A percentile compares a stretch with the other conserved stretches of the same genome.
Evolutionary conservation across 2,113 vertebrate species (phyloP).

Genomic region (Brachionichthys hirsutus): DNA sequence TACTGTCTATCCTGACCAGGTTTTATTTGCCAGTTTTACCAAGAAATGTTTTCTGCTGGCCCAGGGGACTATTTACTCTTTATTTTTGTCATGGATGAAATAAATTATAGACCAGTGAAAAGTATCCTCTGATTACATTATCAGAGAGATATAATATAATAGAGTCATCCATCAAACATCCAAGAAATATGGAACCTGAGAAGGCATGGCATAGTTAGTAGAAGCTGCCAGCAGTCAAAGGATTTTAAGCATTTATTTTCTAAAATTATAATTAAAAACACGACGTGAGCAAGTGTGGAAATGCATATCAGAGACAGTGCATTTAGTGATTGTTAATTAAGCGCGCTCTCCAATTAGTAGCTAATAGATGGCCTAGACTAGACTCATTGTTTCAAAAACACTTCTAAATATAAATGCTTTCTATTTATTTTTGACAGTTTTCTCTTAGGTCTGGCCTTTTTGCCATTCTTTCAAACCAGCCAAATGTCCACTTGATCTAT

Average conservation of each 20-base stretch:
- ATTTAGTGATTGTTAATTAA: background rate
- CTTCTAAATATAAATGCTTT: no score
- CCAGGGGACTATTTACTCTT: background rate
- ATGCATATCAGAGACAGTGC: background rate
- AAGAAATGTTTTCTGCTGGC: background rate
- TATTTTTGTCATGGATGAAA: constrained; percentile 22
- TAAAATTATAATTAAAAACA: constrained; percentile 3
- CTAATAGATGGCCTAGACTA: no score
- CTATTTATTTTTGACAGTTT: no score
- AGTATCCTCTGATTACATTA: no score
- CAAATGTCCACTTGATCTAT: no score
- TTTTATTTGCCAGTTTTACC: no score
- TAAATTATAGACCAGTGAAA: no score
- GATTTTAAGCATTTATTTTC: background rate
- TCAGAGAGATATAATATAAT: no score
- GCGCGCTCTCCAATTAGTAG: background rate
- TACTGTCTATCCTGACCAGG: background rate
- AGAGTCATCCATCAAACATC: constrained; percentile 41
- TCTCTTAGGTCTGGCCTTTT: no score
- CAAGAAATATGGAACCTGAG: background rate
- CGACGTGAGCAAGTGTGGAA: background rate
- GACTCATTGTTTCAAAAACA: no score
- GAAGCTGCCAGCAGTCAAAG: background rate
- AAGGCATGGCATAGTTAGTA: no score
- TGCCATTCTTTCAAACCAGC: no score